These are phyloP conservation scores for Epizoanthus illoricatus DNA, from an alignment of 92 coral and sea anemone species.

Conservation along the genomic window DNA sequence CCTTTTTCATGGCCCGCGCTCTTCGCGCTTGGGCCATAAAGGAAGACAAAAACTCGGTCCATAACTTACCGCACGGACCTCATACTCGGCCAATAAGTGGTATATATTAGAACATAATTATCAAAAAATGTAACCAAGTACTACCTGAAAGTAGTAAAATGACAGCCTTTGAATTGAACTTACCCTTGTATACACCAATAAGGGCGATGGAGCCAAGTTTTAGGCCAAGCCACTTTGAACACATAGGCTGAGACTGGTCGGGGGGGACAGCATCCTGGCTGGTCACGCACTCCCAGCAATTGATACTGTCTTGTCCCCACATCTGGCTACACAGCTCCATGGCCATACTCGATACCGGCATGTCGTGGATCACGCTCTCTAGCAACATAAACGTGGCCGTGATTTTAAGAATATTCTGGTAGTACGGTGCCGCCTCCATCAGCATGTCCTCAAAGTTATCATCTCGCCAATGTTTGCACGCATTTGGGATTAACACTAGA, in stretches of 20 bases:
- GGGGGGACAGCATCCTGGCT: conserved; percentile 56
- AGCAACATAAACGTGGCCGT: conserved; percentile 71
- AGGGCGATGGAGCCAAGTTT: conserved; percentile 87
- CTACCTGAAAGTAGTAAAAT: too few relatives aligned
- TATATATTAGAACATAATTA: too few relatives aligned
- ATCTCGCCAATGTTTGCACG: conserved; percentile 82
- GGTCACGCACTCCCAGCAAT: conserved; percentile 93
- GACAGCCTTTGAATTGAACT: not conserved
- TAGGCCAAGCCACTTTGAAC: conserved; percentile 83
- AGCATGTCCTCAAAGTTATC: conserved; percentile 84
- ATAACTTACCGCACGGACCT: too few relatives aligned
- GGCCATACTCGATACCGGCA: conserved; percentile 85
- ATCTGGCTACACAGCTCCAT: conserved; percentile 93
- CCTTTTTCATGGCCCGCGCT: too few relatives aligned
- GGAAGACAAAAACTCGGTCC: too few relatives aligned
- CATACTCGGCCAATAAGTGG: too few relatives aligned
- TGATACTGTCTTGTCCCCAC: conserved; percentile 90
- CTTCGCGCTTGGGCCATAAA: too few relatives aligned
- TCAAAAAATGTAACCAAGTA: too few relatives aligned
- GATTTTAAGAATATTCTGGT: conserved; percentile 80
- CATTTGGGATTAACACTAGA: conserved; percentile 77
- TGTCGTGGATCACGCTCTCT: conserved; percentile 88
- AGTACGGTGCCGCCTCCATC: conserved; percentile 72
- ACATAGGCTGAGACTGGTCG: conserved; percentile 61
- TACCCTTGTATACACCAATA: conserved; percentile 93